These are phyloP conservation scores for Hystrix brachyura DNA, from an alignment of 2,113 vertebrate species.

Conservation along the genomic window DNA sequence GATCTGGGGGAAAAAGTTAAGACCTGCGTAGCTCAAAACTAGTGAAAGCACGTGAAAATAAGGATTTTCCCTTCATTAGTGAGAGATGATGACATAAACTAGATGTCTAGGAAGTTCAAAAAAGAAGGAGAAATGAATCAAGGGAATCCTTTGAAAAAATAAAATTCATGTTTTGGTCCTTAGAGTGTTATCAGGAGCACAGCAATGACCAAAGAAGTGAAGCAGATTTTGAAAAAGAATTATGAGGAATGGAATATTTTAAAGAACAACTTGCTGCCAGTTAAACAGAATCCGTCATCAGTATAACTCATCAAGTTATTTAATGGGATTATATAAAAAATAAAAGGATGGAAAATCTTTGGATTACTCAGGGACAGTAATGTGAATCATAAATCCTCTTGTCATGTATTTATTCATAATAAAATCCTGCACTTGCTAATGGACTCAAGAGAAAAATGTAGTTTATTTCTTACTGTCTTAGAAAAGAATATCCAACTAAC, in stretches of 20 bases:
- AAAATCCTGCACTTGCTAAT: conserved; percentile 1
- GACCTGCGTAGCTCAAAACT: background rate
- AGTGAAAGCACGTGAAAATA: background rate
- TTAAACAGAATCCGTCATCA: conserved; percentile 13
- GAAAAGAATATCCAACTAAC: background rate
- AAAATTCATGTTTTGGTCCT: background rate
- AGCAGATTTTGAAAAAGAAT: conserved; percentile 51
- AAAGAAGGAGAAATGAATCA: conserved; percentile 36
- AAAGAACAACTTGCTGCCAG: background rate
- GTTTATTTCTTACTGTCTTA: conserved; percentile 43
- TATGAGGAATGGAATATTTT: background rate
- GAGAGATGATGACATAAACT: conserved; percentile 11
- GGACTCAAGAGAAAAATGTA: background rate
- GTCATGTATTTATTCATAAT: conserved; percentile 6
- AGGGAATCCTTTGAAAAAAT: background rate
- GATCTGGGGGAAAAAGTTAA: background rate
- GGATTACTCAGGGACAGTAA: background rate
- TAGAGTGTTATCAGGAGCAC: background rate
- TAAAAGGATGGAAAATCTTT: background rate
- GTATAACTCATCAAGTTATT: conserved; percentile 23
- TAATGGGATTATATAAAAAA: conserved; percentile 25
- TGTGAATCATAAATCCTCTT: conserved; percentile 15
- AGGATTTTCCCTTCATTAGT: background rate
- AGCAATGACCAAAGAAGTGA: background rate
- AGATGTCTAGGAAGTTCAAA: background rate